Percentiles rank a stretch among this genome's conserved stretches.
Conservation (phyloP, 2,113 vertebrate species). For the Nothobranchius kuhntae region DNA sequence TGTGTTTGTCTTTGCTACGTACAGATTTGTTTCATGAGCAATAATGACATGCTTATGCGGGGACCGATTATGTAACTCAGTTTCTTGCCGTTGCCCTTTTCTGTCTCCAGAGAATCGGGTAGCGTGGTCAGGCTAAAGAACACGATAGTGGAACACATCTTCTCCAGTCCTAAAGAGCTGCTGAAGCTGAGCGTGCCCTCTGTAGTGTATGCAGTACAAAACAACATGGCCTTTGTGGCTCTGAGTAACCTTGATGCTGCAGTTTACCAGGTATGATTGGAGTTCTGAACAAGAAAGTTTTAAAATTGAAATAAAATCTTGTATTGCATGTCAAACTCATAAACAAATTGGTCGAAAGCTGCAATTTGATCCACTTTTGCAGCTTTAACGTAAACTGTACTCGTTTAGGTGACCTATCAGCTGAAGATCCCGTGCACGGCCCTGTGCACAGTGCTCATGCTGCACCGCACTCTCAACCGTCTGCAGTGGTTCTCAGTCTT, state of each 20-base stretch:
- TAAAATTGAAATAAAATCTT: too few relatives aligned
- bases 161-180: conserved; percentile 86
- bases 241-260: conserved; percentile 97
- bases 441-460: conserved; percentile 93
- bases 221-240: conserved; percentile 97
- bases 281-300: background rate
- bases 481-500: conserved; percentile 96
- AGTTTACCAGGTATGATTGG: conserved; percentile 88
- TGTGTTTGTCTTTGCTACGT: too few relatives aligned
- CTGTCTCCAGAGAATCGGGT: conserved; percentile 86
- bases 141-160: conserved; percentile 83
- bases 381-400: background rate
- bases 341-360: too few relatives aligned
- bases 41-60: background rate
- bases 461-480: conserved; percentile 87
- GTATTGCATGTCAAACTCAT: too few relatives aligned
- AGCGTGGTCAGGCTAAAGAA: conserved; percentile 78
- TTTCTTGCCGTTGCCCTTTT: background rate
- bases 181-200: conserved; percentile 94
- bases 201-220: conserved; percentile 92
- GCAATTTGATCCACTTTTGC: too few relatives aligned
- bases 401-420: conserved; percentile 91
- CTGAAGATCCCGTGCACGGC: conserved; percentile 98
- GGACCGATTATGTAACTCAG: background rate
- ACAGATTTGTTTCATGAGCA: background rate